A percentile compares a stretch with the other conserved stretches of the same genome.
Conservation (phyloP, 2,113 vertebrate genomes). For the Peromyscus californicus region DNA sequence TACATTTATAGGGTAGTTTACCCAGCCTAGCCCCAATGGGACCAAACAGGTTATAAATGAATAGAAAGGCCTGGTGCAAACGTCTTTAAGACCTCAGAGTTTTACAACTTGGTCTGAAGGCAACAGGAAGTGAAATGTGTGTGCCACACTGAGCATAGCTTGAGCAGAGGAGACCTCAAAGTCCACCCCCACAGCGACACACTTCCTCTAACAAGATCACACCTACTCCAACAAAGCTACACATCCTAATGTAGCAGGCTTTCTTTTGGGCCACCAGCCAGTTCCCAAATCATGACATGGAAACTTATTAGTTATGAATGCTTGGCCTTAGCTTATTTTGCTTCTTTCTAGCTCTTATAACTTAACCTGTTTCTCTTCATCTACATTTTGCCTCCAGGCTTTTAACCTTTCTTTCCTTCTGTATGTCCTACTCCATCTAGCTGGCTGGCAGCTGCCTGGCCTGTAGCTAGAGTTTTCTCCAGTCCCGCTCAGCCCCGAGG, state of each 20-base stretch:
- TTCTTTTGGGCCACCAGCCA: neutral
- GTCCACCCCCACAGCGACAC: neutral
- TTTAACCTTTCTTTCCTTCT: neutral
- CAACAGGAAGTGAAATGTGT: neutral
- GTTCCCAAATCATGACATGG: neutral
- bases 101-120: neutral
- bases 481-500: no score
- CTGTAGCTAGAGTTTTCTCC: no score
- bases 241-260: neutral
- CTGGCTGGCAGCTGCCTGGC: neutral
- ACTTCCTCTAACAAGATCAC: neutral
- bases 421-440: neutral
- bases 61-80: neutral
- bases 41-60: neutral
- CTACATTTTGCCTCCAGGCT: neutral
- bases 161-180: neutral
- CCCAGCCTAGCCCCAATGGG: neutral
- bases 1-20: neutral
- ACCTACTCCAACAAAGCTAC: neutral
- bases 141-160: neutral
- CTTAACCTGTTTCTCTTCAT: neutral
- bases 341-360: neutral
- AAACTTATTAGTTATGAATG: neutral
- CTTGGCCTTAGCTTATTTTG: neutral
- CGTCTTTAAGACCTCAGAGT: neutral